Percentiles rank a stretch among this genome's conserved stretches.
These are phyloP conservation scores for Sander lucioperca DNA, from an alignment of 2,113 vertebrate species.

Conservation along the genomic window DNA sequence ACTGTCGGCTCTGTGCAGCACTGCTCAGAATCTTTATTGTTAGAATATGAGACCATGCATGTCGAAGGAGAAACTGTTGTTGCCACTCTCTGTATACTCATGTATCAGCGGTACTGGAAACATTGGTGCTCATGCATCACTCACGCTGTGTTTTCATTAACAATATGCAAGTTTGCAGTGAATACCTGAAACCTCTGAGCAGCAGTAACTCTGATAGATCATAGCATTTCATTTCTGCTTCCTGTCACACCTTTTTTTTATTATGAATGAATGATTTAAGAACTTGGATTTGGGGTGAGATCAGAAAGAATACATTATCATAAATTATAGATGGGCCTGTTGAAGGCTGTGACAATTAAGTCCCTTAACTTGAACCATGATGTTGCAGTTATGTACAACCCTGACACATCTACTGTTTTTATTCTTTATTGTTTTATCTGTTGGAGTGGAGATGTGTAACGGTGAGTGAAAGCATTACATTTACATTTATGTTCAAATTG, in stretches of 20 bases:
- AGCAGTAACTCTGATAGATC: background rate
- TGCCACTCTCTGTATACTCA: background rate
- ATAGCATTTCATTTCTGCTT: background rate
- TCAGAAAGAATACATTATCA: background rate
- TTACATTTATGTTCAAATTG: background rate
- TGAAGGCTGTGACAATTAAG: background rate
- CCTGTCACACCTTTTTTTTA: background rate
- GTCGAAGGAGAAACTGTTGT: background rate
- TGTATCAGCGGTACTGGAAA: background rate
- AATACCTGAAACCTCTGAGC: background rate
- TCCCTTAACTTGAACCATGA: background rate
- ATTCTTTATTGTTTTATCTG: background rate
- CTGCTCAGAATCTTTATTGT: background rate
- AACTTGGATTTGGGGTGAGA: background rate
- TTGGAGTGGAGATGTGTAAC: background rate
- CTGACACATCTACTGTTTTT: background rate
- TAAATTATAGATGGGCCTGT: background rate
- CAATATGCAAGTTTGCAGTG: background rate
- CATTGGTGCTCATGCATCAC: background rate
- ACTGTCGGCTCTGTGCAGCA: constrained; percentile 16
- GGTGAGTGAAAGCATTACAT: background rate
- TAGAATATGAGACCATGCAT: background rate
- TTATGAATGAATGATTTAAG: background rate
- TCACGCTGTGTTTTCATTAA: background rate
- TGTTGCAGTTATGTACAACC: background rate